These are phyloP conservation scores for Calonectris borealis DNA, from an alignment of 2,113 vertebrate genomes.

Conservation along the genomic window DNA sequence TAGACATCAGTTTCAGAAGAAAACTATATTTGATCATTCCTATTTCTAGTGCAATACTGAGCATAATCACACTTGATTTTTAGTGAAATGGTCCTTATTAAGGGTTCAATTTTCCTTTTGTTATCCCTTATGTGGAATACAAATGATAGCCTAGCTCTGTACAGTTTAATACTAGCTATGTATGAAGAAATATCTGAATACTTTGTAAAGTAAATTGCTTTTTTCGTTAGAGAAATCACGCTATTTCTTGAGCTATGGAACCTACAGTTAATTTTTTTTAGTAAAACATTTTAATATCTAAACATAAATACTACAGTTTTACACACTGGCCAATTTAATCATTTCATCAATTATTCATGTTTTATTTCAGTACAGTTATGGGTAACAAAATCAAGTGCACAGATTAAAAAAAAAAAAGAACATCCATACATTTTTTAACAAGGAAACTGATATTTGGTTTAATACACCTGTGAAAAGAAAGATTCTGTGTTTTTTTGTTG, in stretches of 20 bases:
- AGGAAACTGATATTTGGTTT: background rate
- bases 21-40: background rate
- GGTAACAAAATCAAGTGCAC: background rate
- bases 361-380: background rate
- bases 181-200: background rate
- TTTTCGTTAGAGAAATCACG: background rate
- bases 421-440: background rate
- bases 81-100: background rate
- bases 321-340: background rate
- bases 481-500: background rate
- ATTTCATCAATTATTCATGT: conserved; percentile 15
- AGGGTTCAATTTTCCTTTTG: background rate
- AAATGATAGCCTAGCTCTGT: background rate
- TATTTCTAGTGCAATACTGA: background rate
- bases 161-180: background rate
- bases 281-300: background rate
- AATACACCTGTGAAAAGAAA: background rate
- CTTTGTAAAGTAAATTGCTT: background rate
- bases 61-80: background rate
- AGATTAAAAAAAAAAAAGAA: background rate
- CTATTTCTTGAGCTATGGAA: background rate
- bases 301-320: background rate
- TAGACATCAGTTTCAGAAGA: background rate
- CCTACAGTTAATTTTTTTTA: background rate
- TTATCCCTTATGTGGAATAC: background rate